Evolutionary conservation across 2,888 invertebrate genomes (phyloP), one percentile per base, ranked within the genome.

Genomic region (Hipparchia semele): DNA sequence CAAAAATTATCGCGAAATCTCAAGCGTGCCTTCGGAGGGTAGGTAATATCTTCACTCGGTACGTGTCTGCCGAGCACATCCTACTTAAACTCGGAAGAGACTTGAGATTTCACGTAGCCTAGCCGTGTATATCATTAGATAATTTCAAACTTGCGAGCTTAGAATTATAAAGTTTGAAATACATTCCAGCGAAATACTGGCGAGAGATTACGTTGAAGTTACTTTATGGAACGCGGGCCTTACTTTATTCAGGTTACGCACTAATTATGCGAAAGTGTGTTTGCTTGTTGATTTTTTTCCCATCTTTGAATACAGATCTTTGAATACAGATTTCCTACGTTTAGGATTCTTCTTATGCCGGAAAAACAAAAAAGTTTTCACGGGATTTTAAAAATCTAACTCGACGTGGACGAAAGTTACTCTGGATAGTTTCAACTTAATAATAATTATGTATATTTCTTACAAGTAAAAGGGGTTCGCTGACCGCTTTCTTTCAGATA

Each of bases 131-230:
- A 65, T 74, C 68, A 68, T 71, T 68, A 74, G 51, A 66, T 71
- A 71, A 74, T 74, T 71, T 71, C 59, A 68, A 68, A 68, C 73
- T 71, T 74, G 60, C 45, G 71, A 73, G 71, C 51, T 74, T 68
- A 68, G 67, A 64, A 67, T 71, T 74, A 71, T 68, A 68, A 74
- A 74, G 64, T 74, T 71, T 71, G 58, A 54, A 68, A 64, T 23
- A 70, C 73, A 74, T 71, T 67, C 12, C 54, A 4, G 54, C 49
- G 66, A 61, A 73, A 54, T 54, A 33, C 51, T 56, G 64, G 49
- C 51, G 53, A n/a, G 73, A 71, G 68, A 68, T 71, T 71, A 71
- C 53, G 53, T 62, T 65, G 56, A 65, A 65, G 68, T 65, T 23
- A 68, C 68, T 68, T 68, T 60, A 53, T 68, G 49, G 60, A 39